Evolutionary conservation across 2,888 invertebrate species (phyloP).

Genomic region (Thera britannica): DNA sequence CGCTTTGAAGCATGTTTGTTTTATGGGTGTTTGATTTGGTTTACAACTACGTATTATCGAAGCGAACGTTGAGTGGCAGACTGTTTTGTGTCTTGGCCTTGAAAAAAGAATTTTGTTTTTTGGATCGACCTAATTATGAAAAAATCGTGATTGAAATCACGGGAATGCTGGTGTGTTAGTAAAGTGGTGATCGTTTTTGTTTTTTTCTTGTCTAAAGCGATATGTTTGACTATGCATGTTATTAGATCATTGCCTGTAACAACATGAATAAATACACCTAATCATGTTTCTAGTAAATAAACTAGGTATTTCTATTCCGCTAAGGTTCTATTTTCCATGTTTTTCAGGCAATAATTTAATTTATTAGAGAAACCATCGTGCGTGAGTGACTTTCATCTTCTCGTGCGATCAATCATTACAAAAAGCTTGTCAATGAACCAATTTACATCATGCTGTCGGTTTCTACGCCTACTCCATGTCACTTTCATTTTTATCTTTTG

Average conservation of each 20-base stretch:
- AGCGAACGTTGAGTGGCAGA: slow-evolving; percentile 21
- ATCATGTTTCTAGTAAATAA: no score
- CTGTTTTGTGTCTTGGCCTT: slow-evolving; percentile 16
- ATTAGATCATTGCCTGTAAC: no score
- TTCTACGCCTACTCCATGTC: slow-evolving; percentile 33
- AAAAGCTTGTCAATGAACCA: slow-evolving; percentile 38
- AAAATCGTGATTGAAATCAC: neutral
- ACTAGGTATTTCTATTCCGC: no score
- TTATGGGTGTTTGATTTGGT: slow-evolving; percentile 29
- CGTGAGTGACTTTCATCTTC: slow-evolving; percentile 32
- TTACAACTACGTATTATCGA: slow-evolving; percentile 27
- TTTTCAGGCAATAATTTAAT: slow-evolving; percentile 2
- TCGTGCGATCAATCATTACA: slow-evolving; percentile 32
- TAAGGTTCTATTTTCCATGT: neutral
- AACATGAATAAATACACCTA: no score
- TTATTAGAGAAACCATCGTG: slow-evolving; percentile 23
- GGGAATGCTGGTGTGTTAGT: no score
- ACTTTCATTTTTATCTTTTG: slow-evolving; percentile 34
- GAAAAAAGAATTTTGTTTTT: neutral
- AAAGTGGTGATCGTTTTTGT: no score
- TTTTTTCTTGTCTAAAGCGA: no score
- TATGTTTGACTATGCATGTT: no score
- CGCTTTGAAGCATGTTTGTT: slow-evolving; percentile 30
- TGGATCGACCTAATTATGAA: no score
- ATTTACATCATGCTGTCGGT: slow-evolving; percentile 34